These are phyloP conservation scores for Pachyrhynchus sulphureomaculatus DNA, from an alignment of 1,140 invertebrate species.

Conservation along the genomic window DNA sequence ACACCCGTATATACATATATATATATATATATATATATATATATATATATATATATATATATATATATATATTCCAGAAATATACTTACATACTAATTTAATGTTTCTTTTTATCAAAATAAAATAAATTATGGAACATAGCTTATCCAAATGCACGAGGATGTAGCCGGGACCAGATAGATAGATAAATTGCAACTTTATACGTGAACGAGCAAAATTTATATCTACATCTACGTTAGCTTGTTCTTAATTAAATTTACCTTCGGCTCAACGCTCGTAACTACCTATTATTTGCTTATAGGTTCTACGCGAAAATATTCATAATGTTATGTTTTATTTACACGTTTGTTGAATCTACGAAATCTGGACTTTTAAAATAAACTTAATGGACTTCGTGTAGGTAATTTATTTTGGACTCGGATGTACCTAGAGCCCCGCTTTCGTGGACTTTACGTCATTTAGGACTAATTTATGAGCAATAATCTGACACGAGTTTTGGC, in stretches of 20 bases:
- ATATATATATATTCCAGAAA: no score
- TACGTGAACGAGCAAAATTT: constrained; percentile 22
- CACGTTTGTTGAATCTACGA: no score
- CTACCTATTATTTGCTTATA: constrained; percentile 26
- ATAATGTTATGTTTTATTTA: background rate
- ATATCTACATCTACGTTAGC: constrained; percentile 22
- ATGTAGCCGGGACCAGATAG: constrained; percentile 5
- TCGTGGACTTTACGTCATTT: background rate
- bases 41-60: no score
- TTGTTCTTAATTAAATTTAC: constrained; percentile 29
- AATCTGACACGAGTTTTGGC: no score
- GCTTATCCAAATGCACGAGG: constrained; percentile 1
- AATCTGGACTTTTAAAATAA: no score
- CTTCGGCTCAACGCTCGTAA: constrained; percentile 14
- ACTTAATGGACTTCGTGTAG: no score
- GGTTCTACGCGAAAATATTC: constrained; percentile 9
- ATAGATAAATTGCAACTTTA: constrained; percentile 27
- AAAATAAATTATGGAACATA: constrained; percentile 1
- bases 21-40: no score
- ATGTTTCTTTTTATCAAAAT: background rate
- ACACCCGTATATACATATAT: no score
- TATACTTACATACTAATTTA: background rate
- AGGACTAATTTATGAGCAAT: constrained; percentile 3
- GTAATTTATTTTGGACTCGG: no score
- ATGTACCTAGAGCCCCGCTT: background rate